Evolutionary conservation across 2,797 vertebrate genomes (phyloP).

Genomic region (Antennarius maculatus): DNA sequence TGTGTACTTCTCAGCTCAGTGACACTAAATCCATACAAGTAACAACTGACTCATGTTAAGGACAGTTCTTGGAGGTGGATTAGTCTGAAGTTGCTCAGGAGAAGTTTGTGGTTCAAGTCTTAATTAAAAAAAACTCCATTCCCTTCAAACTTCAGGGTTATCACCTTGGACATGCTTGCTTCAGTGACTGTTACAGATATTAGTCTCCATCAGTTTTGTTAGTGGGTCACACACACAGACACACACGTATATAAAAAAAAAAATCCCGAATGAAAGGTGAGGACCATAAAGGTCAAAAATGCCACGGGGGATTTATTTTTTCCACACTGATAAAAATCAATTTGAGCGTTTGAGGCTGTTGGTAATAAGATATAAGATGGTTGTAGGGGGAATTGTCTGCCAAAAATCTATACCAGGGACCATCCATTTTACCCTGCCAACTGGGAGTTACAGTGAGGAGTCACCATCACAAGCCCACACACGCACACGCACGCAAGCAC

Average conservation of each 20-base stretch:
- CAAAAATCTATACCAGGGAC: conserved; percentile 73
- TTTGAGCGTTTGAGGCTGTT: conserved; percentile 70
- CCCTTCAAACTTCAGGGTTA: conserved; percentile 33
- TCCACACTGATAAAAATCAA: conserved; percentile 75
- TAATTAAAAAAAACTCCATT: conserved; percentile 20
- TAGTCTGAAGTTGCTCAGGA: conserved; percentile 8
- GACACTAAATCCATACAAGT: not conserved
- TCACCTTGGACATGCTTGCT: conserved; percentile 59
- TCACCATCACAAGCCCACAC: conserved; percentile 21
- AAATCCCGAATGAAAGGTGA: conserved; percentile 60
- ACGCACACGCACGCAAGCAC: conserved; percentile 10
- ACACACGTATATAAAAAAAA: conserved; percentile 19
- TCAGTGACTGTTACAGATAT: conserved; percentile 45
- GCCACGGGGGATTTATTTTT: conserved; percentile 57
- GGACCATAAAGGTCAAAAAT: conserved; percentile 72
- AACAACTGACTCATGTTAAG: conserved; percentile 41
- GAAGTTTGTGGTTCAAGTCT: conserved; percentile 14
- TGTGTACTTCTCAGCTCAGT: not conserved
- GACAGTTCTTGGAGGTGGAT: conserved; percentile 18
- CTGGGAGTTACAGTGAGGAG: conserved; percentile 58
- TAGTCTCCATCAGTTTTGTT: conserved; percentile 41
- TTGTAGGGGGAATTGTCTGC: conserved; percentile 71
- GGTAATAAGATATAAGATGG: conserved; percentile 79
- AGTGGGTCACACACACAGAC: conserved; percentile 13
- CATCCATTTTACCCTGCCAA: conserved; percentile 67